phyloP scores from a whole-genome alignment of 2,888 invertebrate genomes.

The Eupithecia subumbrata region DNA sequence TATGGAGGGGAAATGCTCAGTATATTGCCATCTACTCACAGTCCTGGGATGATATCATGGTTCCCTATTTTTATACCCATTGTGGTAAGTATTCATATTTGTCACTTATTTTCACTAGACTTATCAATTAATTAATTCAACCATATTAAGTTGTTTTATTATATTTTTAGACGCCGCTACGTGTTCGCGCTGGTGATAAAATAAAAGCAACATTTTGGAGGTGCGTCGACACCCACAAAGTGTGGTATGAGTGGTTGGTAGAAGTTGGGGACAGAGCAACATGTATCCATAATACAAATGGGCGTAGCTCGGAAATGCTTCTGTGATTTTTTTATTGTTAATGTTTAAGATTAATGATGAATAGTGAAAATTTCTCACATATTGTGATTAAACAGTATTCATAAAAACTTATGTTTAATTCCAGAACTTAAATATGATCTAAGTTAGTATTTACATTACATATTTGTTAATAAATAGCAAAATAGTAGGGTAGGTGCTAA shows the following conservation, averaged over 20 bases:
- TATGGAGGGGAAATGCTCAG: conserved; percentile 94
- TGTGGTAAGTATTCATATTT: conserved; percentile 76
- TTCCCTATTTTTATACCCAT: conserved; percentile 98
- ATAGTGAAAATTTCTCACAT: conserved; percentile 26
- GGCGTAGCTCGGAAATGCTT: conserved; percentile 77
- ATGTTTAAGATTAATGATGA: conserved; percentile 20
- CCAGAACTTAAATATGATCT: not conserved
- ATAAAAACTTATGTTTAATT: not conserved
- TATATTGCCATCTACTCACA: conserved; percentile 94
- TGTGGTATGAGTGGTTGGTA: conserved; percentile 98
- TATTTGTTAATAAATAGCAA: not conserved
- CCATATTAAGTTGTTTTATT: not conserved
- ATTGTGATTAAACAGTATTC: conserved; percentile 5
- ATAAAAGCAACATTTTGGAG: conserved; percentile 95
- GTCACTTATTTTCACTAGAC: not conserved
- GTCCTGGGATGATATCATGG: conserved; percentile 98
- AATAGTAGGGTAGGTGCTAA: not conserved
- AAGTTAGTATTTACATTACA: not conserved
- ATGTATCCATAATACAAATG: conserved; percentile 70
- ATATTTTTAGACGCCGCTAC: conserved; percentile 87
- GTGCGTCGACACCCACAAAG: conserved; percentile 89
- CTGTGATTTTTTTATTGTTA: conserved; percentile 57
- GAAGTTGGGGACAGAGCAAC: conserved; percentile 67
- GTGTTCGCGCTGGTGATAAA: conserved; percentile 87
- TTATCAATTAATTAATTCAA: conserved; percentile 3